Evolutionary conservation across 1,140 invertebrate species (phyloP).

Genomic region (Apocrypta bakeri): DNA sequence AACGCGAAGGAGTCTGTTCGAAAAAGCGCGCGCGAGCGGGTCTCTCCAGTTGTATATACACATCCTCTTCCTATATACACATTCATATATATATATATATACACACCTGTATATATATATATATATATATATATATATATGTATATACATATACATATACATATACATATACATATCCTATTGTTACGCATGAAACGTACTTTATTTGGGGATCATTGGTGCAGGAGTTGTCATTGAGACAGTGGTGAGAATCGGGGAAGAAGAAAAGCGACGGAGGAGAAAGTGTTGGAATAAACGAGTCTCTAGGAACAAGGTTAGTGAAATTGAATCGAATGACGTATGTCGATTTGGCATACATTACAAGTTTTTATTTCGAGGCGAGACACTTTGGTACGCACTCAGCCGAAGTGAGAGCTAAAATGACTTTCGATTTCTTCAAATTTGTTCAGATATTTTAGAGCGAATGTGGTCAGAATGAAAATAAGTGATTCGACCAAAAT

Average conservation of each 20-base stretch:
- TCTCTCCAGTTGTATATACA: not conserved
- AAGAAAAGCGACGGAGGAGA: slow-evolving; percentile 50
- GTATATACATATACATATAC: too few species aligned
- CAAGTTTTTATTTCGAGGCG: not conserved
- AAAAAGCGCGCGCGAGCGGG: slow-evolving; percentile 46
- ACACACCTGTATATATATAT: too few species aligned
- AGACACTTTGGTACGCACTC: too few species aligned
- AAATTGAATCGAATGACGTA: slow-evolving; percentile 57
- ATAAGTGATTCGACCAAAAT: slow-evolving; percentile 8
- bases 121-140: too few species aligned
- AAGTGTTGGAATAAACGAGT: slow-evolving; percentile 49
- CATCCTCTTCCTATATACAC: not conserved
- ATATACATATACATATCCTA: not conserved
- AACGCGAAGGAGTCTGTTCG: slow-evolving; percentile 27
- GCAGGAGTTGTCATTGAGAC: not conserved
- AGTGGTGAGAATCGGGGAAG: not conserved
- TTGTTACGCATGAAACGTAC: too few species aligned
- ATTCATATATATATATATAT: slow-evolving; percentile 2
- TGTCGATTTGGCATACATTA: not conserved
- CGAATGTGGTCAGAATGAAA: too few species aligned
- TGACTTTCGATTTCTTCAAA: too few species aligned
- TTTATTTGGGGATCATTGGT: too few species aligned
- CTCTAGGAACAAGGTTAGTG: slow-evolving; percentile 64
- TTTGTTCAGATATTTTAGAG: too few species aligned
- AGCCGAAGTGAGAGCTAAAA: too few species aligned